A percentile compares a stretch with the other conserved stretches of the same genome.
Evolutionary conservation across 2,888 invertebrate genomes (phyloP).

Genomic region (Blastobasis lacticolella): DNA sequence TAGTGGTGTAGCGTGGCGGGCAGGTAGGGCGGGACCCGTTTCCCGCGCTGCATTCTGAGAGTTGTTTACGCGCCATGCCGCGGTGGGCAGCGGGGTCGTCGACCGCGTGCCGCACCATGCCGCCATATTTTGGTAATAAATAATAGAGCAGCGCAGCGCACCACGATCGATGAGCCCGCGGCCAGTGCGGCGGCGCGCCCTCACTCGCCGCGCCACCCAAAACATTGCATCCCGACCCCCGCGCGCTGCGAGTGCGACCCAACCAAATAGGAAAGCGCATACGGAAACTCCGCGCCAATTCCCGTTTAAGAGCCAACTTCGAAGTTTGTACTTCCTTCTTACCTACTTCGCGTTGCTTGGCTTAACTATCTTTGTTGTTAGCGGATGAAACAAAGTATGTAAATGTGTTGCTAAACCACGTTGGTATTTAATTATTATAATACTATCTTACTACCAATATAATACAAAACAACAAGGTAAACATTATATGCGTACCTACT

Average conservation of each 20-base stretch:
- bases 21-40: conserved; percentile 32
- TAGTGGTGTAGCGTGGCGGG: conserved; percentile 7
- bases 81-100: conserved; percentile 40
- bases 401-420: too few relatives aligned
- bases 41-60: conserved; percentile 51
- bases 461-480: too few relatives aligned
- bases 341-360: too few relatives aligned
- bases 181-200: conserved; percentile 56
- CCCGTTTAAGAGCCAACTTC: conserved; percentile 15
- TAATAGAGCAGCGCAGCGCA: conserved; percentile 61
- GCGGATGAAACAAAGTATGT: too few relatives aligned
- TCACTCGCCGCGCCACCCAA: conserved; percentile 32
- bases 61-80: conserved; percentile 56
- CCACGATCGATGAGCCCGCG: conserved; percentile 54
- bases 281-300: conserved; percentile 5
- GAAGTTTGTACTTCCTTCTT: too few relatives aligned
- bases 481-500: too few relatives aligned
- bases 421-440: too few relatives aligned
- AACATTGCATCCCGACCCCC: conserved; percentile 46
- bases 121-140: conserved; percentile 69
- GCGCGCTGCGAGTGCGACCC: conserved; percentile 16
- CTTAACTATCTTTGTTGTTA: too few relatives aligned
- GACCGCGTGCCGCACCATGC: conserved; percentile 60
- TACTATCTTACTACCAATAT: too few relatives aligned
- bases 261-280: conserved; percentile 18